Percentiles rank a stretch among this genome's conserved stretches.
Evolutionary conservation across 2,113 vertebrate species (phyloP).

Genomic region (Dendropsophus ebraccatus): DNA sequence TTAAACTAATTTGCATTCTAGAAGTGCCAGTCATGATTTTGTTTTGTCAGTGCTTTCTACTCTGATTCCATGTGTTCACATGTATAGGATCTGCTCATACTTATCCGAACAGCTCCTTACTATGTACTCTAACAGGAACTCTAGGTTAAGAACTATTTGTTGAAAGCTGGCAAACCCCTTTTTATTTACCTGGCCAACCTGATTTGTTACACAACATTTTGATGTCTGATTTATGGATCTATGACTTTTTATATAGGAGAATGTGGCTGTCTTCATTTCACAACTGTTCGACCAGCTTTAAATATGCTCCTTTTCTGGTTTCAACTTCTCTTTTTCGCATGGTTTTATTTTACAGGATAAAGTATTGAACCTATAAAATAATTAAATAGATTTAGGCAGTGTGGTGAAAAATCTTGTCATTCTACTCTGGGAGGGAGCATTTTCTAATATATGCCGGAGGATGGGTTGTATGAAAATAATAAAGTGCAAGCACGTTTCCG

Average conservation of each 20-base stretch:
- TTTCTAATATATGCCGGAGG: no score
- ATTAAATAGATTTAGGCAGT: no score
- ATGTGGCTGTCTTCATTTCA: not conserved
- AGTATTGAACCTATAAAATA: no score
- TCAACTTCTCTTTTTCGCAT: not conserved
- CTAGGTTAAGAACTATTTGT: no score
- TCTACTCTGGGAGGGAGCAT: no score
- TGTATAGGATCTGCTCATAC: not conserved
- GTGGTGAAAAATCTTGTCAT: no score
- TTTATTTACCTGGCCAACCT: no score
- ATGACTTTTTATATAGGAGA: not conserved
- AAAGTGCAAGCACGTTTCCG: no score
- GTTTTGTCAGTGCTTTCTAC: not conserved
- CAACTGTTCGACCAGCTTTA: not conserved
- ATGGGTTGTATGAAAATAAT: no score
- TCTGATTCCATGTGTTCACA: not conserved
- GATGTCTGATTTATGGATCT: not conserved
- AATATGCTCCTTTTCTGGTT: not conserved
- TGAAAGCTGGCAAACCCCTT: no score
- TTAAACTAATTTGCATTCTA: not conserved
- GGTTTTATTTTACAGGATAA: not conserved
- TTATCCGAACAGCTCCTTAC: not conserved
- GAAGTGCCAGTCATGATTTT: not conserved
- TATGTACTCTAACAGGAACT: not conserved
- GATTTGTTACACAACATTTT: no score